Base-by-base conservation (phyloP, 2,888 invertebrate genomes). In the Beris morrisii region DNA sequence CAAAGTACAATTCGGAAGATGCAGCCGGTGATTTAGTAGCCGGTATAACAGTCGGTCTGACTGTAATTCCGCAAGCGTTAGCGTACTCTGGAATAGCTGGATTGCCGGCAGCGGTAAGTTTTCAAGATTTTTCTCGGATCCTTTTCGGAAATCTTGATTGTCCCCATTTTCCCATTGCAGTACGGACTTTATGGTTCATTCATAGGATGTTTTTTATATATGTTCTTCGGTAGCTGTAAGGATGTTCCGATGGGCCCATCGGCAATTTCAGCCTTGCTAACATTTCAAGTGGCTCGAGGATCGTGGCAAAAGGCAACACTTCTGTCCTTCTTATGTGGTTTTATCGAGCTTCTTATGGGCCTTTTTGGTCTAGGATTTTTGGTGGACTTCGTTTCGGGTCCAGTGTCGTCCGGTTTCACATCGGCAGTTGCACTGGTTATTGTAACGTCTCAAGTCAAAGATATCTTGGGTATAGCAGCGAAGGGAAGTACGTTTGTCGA, bases 181-280 rank as follows among this genome's bases (percentile, higher is more conserved):
- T 92, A 93, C 81, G 97, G 96, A 50, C 83, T 97, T 61, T 96
- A 96, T 81, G 92, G 94, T 63, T 93, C 95, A n/a, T 96, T 96
- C 82, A 82, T 95, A 75, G 94, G 95, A 54, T 91, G 92, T 78
- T 90, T 96, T 80, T 84, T 95, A 69, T 97, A 97, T 83, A 90
- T 93, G 73, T 82, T 96, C 71, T 85, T 97, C 73, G 96, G 96
- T 56, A 94, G 93, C 70, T 93, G 94, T 77, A 93, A 94, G 78
- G 95, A 95, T 78, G 91, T 95, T 68, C 95, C 95, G 1, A 87
- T 95, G 73, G 95, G 96, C 11, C 96, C 96, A 13, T 95, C 95
- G 2, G 95, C 96, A 69, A 94, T 96, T 74, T 89, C 93, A 70
- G 92, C 95, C 4, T 83, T 96, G 65, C 85, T 96, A 72, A 94